Evolutionary conservation across 2,888 invertebrate genomes (phyloP).

Genomic region (Pimpla rufipes): DNA sequence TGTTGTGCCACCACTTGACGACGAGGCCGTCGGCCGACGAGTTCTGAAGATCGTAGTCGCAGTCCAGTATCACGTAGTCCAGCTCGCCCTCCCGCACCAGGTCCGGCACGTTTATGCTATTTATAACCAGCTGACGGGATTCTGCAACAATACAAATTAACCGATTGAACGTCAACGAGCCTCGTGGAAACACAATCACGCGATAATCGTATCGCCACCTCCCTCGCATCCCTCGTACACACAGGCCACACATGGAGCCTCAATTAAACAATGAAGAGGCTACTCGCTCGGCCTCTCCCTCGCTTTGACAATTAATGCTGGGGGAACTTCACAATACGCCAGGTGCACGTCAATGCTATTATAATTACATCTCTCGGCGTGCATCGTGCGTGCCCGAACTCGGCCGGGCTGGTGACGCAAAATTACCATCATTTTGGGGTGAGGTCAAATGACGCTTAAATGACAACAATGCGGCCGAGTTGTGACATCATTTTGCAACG

Average conservation of each 20-base stretch:
- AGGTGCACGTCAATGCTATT: neutral
- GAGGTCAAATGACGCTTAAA: too few relatives aligned
- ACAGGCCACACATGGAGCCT: neutral
- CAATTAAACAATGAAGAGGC: conserved; percentile 24
- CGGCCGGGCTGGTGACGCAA: too few relatives aligned
- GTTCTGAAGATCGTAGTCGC: conserved; percentile 85
- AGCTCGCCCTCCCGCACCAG: conserved; percentile 77
- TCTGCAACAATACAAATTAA: conserved; percentile 74
- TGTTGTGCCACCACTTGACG: conserved; percentile 86
- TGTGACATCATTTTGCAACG: too few relatives aligned
- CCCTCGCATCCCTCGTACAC: too few relatives aligned
- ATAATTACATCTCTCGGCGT: conserved; percentile 23
- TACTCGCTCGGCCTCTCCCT: too few relatives aligned
- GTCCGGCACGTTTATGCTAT: conserved; percentile 79
- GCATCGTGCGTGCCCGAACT: neutral
- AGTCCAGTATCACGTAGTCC: conserved; percentile 85
- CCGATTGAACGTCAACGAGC: conserved; percentile 38
- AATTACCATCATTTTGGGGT: too few relatives aligned
- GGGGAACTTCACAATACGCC: neutral
- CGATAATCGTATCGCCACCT: neutral
- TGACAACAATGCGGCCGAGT: too few relatives aligned
- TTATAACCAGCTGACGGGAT: conserved; percentile 79
- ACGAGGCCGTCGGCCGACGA: conserved; percentile 83
- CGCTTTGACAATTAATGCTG: conserved; percentile 15
- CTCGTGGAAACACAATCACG: neutral